These are phyloP conservation scores for Propithecus deckenii DNA, from an alignment of 2,797 vertebrate species.

Conservation along the genomic window DNA sequence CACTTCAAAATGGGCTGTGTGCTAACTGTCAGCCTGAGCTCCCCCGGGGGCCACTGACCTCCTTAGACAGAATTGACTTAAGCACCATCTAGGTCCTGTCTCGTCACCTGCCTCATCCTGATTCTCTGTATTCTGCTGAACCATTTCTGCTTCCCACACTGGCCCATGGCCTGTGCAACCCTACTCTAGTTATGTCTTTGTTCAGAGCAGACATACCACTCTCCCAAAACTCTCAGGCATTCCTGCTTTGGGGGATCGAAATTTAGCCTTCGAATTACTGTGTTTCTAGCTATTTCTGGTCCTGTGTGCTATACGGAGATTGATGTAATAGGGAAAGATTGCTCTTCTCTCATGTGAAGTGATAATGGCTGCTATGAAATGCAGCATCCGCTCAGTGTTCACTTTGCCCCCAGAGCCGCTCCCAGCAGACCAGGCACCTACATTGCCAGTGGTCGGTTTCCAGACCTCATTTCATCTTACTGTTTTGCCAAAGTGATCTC, in stretches of 20 bases:
- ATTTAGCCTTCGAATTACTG: background rate
- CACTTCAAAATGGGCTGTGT: background rate
- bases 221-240: background rate
- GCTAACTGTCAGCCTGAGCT: background rate
- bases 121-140: background rate
- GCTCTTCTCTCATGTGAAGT: background rate
- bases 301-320: background rate
- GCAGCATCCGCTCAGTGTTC: background rate
- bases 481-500: background rate
- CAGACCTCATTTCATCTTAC: background rate
- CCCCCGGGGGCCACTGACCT: background rate
- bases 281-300: background rate
- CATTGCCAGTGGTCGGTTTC: background rate
- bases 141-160: background rate
- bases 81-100: background rate
- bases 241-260: background rate
- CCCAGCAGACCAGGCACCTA: background rate
- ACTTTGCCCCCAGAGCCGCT: background rate
- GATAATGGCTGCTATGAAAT: background rate
- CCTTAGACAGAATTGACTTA: background rate
- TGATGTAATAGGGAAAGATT: background rate
- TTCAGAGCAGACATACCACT: background rate
- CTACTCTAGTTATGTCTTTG: background rate
- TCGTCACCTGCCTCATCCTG: background rate
- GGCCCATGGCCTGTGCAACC: background rate